Evolutionary conservation across 2,888 invertebrate genomes (phyloP), one percentile per base, ranked within the genome.

Genomic region (Allophyes oxyacanthae): DNA sequence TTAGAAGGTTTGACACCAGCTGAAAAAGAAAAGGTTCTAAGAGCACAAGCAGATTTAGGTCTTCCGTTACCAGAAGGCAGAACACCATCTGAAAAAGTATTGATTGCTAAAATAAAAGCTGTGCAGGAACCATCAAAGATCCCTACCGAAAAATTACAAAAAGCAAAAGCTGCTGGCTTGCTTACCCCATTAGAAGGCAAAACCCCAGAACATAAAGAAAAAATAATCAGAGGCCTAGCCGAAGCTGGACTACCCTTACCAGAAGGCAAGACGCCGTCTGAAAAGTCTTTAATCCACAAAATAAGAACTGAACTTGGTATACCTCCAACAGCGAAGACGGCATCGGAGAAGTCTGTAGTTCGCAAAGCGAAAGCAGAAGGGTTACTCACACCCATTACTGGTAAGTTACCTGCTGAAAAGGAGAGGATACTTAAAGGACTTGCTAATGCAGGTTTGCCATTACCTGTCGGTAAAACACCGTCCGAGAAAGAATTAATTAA

Each of bases 361-460:
- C 61, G 64, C 2, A 79, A 79, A 71, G 83, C 86, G 10, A 84
- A 78, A 72, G 80, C 79, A 7, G 78, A 75, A 37, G 86, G 86
- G 0, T 57, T 86, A 14, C 64, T 85, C 5, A 84, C 86, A 1
- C 84, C 86, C 6, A 69, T 86, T 5, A 49, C 69, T 9, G 86
- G 84, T 6, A 87, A 87, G 66, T 58, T 75, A 14, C 50, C 71
- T 8, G 63, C 61, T n/a, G 68, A 84, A 52, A 84, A 84, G 64
- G 86, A 85, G 75, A 82, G 74, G 57, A 85, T 84, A 41, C 46
- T 85, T 3, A 85, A 57, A 78, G 83, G 82, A 2, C 64, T 83
- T 26, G 79, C 77, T 13, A 78, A 76, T 43, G 78, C 84, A 48
- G 84, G 83, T 6, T 42, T 87, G 2, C 84, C 85, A 4, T 61